Evolutionary conservation across 2,113 vertebrate species (phyloP), one percentile per base, ranked within the genome.

Genomic region (Muntiacus muntjak): DNA sequence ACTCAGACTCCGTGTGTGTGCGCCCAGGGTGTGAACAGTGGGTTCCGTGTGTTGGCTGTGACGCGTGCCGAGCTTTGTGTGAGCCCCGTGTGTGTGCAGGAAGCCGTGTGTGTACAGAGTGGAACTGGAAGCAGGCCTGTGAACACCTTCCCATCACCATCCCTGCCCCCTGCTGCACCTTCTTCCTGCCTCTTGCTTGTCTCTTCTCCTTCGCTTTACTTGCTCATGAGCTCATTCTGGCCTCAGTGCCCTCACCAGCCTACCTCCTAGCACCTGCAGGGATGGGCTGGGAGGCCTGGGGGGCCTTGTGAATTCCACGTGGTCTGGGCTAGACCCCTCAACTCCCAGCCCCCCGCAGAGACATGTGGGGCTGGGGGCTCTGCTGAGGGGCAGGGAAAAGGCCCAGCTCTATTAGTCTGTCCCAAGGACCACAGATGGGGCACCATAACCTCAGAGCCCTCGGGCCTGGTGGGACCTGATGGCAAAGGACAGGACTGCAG

Each of bases 131-230:
- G 89, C 7, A 47, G 96, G 58, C 87, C 96, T 97, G 91, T 78
- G 76, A 91, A 83, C 36, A n/a, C 95, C 88, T 98, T 95, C 87
- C 93, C 97, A 97, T 98, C 83, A 43, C 96, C 98, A 97, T 93
- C 94, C 85, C 96, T 93, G 94, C 89, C 89, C 14, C 94, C 91
- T 81, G 96, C 97, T 88, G 82, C 94, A 5, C 94, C 76, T 67
- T 67, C 94, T 55, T 55, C 58, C 95, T 52, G 54, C 87, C 94
- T 92, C 87, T 94, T 55, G 26, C 95, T 74, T 94, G 76, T 76
- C 30, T 92, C 64, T 36, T 81, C n/a, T 81, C 74, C 92, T 23
- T 92, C 62, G 62, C 67, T 79, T 45, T 23, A 54, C 81, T 3
- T 14, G 47, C 67, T 94, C 26, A 2, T 14, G 54, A 57, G 87